Percentiles rank a stretch among this genome's conserved stretches.
Evolutionary conservation across 2,797 vertebrate species (phyloP).

Genomic region (Leucoraja ocellata): DNA sequence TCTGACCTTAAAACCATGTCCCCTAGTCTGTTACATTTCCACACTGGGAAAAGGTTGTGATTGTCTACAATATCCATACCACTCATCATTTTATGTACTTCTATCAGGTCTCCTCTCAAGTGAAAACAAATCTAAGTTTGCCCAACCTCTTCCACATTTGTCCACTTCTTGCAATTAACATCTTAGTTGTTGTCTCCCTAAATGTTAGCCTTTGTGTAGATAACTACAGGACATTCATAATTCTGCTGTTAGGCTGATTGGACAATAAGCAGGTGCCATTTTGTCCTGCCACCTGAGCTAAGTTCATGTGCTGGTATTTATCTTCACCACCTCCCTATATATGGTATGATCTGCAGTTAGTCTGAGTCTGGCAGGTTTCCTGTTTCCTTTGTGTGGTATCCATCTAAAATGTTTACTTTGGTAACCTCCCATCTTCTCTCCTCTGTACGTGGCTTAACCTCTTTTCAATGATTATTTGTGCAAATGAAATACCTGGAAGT

Average conservation of each 20-base stretch:
- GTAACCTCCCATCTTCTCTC: conserved; percentile 30
- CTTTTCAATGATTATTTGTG: conserved; percentile 27
- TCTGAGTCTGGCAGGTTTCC: conserved; percentile 24
- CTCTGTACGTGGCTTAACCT: background rate
- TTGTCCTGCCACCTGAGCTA: background rate
- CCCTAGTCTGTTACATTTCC: too few species aligned
- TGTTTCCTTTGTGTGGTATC: conserved; percentile 32
- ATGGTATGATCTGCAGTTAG: conserved; percentile 13
- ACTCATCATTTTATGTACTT: too few species aligned
- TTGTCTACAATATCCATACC: too few species aligned
- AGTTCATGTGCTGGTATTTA: background rate
- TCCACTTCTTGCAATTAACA: background rate
- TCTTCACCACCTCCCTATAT: background rate
- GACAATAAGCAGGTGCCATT: background rate
- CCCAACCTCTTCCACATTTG: too few species aligned
- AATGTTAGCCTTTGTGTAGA: background rate
- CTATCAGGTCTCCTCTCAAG: too few species aligned
- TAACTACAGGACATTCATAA: background rate
- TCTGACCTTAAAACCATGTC: too few species aligned
- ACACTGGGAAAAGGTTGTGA: too few species aligned
- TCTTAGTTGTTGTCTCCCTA: background rate
- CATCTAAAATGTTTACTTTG: conserved; percentile 30
- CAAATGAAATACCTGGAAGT: conserved; percentile 22
- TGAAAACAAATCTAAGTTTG: too few species aligned
- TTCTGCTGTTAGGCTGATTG: background rate